Percentiles rank a stretch among this genome's conserved stretches.
Conservation (phyloP, 2,797 vertebrate genomes). For the Melanogrammus aeglefinus region DNA sequence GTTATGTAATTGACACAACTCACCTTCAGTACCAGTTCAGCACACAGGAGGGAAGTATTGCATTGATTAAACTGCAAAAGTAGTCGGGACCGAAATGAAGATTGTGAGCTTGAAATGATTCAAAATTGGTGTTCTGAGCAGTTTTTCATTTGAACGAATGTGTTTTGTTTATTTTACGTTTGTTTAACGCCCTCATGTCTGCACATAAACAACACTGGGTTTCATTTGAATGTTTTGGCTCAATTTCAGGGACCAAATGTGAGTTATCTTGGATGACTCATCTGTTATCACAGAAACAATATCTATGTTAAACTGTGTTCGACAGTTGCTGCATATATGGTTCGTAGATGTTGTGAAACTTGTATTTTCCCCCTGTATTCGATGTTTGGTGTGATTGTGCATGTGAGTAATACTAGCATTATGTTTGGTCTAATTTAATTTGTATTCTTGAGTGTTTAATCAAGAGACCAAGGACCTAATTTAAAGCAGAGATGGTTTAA, state of each 20-base stretch:
- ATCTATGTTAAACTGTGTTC: slow-evolving; percentile 31
- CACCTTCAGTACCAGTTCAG: slow-evolving; percentile 54
- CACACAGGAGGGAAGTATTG: slow-evolving; percentile 55
- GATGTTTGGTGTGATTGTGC: slow-evolving; percentile 32
- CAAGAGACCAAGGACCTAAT: background rate
- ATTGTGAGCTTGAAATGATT: slow-evolving; percentile 27
- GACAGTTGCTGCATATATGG: slow-evolving; percentile 28
- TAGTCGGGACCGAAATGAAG: slow-evolving; percentile 16
- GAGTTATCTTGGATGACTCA: slow-evolving; percentile 41
- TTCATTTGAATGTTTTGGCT: slow-evolving; percentile 52
- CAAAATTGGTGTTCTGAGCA: slow-evolving; percentile 26
- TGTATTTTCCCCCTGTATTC: slow-evolving; percentile 26
- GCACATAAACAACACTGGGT: slow-evolving; percentile 13
- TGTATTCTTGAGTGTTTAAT: slow-evolving; percentile 1
- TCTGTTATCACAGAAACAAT: slow-evolving; percentile 33
- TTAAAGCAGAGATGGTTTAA: slow-evolving; percentile 3
- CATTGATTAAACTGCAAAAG: slow-evolving; percentile 26
- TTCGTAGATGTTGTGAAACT: slow-evolving; percentile 24
- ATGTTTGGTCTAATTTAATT: slow-evolving; percentile 23
- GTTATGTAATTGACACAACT: slow-evolving; percentile 52
- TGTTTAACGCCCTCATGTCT: background rate
- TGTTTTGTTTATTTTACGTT: slow-evolving; percentile 7
- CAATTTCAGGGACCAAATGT: slow-evolving; percentile 58
- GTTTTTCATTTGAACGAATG: background rate
- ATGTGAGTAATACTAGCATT: slow-evolving; percentile 34